Evolutionary conservation across 2,797 vertebrate genomes (phyloP), one percentile per base, ranked within the genome.

Genomic region (Sebastes hubbsi): DNA sequence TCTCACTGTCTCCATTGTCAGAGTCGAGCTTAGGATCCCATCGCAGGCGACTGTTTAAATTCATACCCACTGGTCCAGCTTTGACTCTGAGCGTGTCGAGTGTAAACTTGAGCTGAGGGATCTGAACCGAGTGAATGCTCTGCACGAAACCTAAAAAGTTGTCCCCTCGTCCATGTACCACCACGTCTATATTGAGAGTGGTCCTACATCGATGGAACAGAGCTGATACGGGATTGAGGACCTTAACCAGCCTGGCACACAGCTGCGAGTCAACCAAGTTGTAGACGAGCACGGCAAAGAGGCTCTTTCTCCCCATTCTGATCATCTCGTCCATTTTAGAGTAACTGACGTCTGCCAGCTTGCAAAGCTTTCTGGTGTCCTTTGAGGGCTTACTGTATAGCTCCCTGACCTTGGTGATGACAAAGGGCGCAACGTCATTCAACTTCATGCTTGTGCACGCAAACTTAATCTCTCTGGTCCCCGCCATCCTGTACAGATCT

Each of bases 201-300:
- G 25, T 49, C 24, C 68, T 76, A 4, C 87, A 86, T 8, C 68
- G 4, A 5, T 88, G 80, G 25, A 88, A 85, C 4, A 85, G 60
- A 2, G 58, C 46, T 0, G 59, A 78, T 0, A 73, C 75, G 0
- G 81, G 78, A 0, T n/a, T 13, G 1, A 86, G 29, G 0, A 32
- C 83, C 10, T 74, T 81, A 0, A 69, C 81, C 10, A 88, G 4
- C 14, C 78, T 66, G 1, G 60, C 68, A 29, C 83, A 88, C 59
- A 88, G 29, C 55, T 83, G 83, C 0, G 84, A 86, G 3, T 88
- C 84, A 0, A 88, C 78, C 76, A 86, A 4, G 65, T 84, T 86
- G 61, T 84, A 88, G 7, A 86, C 0, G 0, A 86, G 71, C 22
- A 86, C 84, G 0, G 38, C 16, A 1, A 83, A 81, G 0, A 83